A percentile compares a stretch with the other conserved stretches of the same genome.
Conservation (phyloP, 2,888 invertebrate genomes). For the Aethes cnicana region DNA sequence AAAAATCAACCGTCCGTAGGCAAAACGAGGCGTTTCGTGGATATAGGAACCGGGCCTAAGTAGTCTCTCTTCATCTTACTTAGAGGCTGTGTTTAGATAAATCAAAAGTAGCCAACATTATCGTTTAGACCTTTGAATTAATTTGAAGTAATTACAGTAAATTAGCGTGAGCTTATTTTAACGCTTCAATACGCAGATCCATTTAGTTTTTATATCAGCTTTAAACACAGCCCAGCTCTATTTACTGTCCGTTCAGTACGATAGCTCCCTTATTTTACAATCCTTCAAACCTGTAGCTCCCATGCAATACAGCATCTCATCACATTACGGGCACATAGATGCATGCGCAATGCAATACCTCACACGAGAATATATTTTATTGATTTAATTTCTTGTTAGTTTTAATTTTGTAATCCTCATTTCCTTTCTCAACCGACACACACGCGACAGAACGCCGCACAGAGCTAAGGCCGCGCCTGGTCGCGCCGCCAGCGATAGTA, state of each 20-base stretch:
- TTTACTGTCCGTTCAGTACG: slow-evolving; percentile 32
- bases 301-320: slow-evolving; percentile 17
- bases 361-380: slow-evolving; percentile 46
- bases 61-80: slow-evolving; percentile 34
- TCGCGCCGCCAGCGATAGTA: slow-evolving; percentile 48
- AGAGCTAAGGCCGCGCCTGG: slow-evolving; percentile 50
- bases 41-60: no score
- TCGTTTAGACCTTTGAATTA: slow-evolving; percentile 2
- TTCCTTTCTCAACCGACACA: slow-evolving; percentile 44
- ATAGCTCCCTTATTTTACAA: slow-evolving; percentile 12
- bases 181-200: slow-evolving; percentile 13
- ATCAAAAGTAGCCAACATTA: slow-evolving; percentile 8
- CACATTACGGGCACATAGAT: slow-evolving; percentile 36
- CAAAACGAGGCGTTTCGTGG: no score
- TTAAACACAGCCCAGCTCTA: slow-evolving; percentile 39
- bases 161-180: slow-evolving; percentile 18
- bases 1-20: no score
- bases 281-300: slow-evolving; percentile 18
- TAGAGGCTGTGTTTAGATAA: slow-evolving; percentile 43
- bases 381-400: slow-evolving; percentile 44
- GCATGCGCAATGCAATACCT: slow-evolving; percentile 46
- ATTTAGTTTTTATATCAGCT: slow-evolving; percentile 18
- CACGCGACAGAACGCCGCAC: slow-evolving; percentile 53
- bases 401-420: slow-evolving; percentile 50
- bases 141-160: not conserved